Conservation (phyloP, 2,797 vertebrate genomes). For the Spea hammondii region DNA sequence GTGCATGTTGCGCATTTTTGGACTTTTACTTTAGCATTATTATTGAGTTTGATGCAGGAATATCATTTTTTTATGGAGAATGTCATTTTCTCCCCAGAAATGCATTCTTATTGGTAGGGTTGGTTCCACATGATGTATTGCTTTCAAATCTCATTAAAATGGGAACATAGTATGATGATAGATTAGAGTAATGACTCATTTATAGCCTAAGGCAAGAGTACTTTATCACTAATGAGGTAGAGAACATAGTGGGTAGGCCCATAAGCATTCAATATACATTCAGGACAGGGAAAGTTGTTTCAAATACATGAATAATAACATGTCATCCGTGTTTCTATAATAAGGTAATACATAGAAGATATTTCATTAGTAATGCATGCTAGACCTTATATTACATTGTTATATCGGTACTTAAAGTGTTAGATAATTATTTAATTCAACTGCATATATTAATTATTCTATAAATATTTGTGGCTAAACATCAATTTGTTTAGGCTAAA, state of each 20-base stretch:
- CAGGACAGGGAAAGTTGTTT: slow-evolving; percentile 19
- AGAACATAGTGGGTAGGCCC: slow-evolving; percentile 1
- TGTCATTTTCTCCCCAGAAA: slow-evolving; percentile 37
- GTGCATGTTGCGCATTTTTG: slow-evolving; percentile 28
- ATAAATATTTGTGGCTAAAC: no score
- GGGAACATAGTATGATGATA: slow-evolving; percentile 33
- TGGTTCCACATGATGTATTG: slow-evolving; percentile 45
- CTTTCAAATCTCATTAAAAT: slow-evolving; percentile 47
- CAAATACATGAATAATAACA: slow-evolving; percentile 20
- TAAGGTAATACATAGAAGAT: slow-evolving; percentile 1
- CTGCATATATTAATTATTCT: no score
- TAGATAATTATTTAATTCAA: background rate
- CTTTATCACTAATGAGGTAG: slow-evolving; percentile 37
- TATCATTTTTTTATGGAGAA: slow-evolving; percentile 20
- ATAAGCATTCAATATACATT: slow-evolving; percentile 3
- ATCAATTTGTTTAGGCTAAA: no score
- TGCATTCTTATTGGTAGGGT: slow-evolving; percentile 38
- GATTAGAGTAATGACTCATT: slow-evolving; percentile 8
- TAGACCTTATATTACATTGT: background rate
- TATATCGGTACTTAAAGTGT: background rate
- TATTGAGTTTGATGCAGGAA: slow-evolving; percentile 46
- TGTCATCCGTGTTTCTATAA: slow-evolving; percentile 1
- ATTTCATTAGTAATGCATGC: slow-evolving; percentile 2
- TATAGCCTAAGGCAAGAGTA: slow-evolving; percentile 6
- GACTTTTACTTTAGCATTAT: slow-evolving; percentile 45